phyloP scores from a whole-genome alignment of 2,113 vertebrate species.

The Pelecanus crispus region DNA sequence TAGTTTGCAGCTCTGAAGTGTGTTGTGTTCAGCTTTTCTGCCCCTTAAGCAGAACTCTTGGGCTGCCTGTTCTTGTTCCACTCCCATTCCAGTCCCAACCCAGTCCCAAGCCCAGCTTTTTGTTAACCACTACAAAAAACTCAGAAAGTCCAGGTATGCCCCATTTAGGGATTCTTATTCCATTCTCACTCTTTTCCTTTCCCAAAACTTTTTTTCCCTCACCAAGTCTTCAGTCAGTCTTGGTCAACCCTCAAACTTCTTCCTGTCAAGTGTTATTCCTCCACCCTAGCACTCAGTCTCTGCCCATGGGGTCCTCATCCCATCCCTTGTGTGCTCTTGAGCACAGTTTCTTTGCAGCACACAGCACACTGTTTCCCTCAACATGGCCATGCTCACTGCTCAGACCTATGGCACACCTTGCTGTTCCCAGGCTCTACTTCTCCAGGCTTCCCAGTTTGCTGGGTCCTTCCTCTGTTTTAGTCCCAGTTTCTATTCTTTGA shows the following conservation, averaged over 20 bases:
- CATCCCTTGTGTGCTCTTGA: not conserved
- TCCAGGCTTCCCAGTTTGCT: not conserved
- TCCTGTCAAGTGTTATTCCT: rapidly evolving
- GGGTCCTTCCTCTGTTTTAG: not conserved
- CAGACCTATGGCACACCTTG: not conserved
- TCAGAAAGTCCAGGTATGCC: not conserved
- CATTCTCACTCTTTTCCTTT: not conserved
- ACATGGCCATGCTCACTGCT: not conserved
- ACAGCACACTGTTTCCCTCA: not conserved
- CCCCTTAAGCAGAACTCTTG: not conserved
- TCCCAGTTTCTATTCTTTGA: not conserved
- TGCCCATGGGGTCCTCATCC: not conserved
- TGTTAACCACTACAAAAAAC: not conserved
- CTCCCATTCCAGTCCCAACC: not conserved
- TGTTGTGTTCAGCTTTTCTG: not conserved
- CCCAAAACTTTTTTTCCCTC: not conserved
- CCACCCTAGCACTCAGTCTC: not conserved
- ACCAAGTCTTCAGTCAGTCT: not conserved
- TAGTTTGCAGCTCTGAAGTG: not conserved
- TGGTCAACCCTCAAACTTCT: not conserved
- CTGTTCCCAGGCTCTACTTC: not conserved
- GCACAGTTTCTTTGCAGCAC: not conserved
- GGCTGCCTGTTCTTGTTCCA: not conserved
- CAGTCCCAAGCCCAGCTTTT: not conserved
- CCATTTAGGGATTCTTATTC: not conserved